Evolutionary conservation across 2,888 invertebrate genomes (phyloP), one percentile per base, ranked within the genome.

Genomic region (Agriopis leucophaearia): DNA sequence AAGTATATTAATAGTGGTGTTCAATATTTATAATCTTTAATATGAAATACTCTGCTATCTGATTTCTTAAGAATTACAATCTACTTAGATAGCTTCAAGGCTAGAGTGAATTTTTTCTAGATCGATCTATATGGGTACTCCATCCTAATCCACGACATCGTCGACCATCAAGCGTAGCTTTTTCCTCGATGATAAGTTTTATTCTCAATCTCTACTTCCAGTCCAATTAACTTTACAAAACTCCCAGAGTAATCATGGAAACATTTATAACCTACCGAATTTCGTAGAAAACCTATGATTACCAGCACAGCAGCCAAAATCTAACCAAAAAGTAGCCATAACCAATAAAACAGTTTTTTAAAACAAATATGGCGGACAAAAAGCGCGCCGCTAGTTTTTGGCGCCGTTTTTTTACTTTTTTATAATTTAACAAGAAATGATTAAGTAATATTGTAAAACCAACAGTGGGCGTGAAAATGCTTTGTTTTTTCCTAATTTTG

Each of bases 381-480:
- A 84, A 82, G 75, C 70, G 69, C 74, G 72, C 74, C 79, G 71
- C 68, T 78, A 77, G 76, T 77, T 83, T 85, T 84, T 76, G 86
- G 85, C 88, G 87, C 86, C 87, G 79, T 84, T 87, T 87, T 87
- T 87, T 82, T 79, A 48, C 35, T 82, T 85, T 83, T 67, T 81
- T 77, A 74, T 75, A 81, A 79, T 74, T 71, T 78, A 74, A 77
- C 70, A 59, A 77, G 76, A 79, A 77, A 74, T 84, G 87, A 89
- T 91, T 89, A 86, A 90, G 88, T 86, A 88, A 90, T 91, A 89
- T 82, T 84, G 84, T 89, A 82, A 90, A 91, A 90, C 86, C 88
- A 90, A 91, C 88, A 91, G 84, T 86, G 91, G 91, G 91, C 90
- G 91, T 89, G 66, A 82, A 81, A 83, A 81, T 71, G 73, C 66